Conservation (phyloP, 2,113 vertebrate species). For the Mionectes macconnelli region DNA sequence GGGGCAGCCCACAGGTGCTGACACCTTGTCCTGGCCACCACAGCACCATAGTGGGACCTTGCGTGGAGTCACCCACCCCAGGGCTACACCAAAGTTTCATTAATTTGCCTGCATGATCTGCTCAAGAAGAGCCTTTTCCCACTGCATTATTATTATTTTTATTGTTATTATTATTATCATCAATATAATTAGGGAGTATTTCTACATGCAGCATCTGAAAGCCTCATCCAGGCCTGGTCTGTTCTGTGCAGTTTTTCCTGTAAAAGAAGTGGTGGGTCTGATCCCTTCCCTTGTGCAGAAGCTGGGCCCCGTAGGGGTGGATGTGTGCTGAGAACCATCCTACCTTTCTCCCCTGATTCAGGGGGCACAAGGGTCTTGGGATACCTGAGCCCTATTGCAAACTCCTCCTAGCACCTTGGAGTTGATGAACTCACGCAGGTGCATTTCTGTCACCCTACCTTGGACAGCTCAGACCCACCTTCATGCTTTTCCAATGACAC, state of each 20-base stretch:
- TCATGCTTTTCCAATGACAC: accelerated
- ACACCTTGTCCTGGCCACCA: not conserved
- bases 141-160: too few relatives aligned
- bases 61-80: accelerated
- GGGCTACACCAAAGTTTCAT: not conserved
- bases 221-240: not conserved
- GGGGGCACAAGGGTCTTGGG: accelerated
- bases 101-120: not conserved
- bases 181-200: not conserved
- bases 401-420: not conserved
- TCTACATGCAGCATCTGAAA: not conserved
- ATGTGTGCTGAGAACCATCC: not conserved
- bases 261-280: not conserved
- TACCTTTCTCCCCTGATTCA: accelerated
- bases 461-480: accelerated
- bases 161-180: accelerated
- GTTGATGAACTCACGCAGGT: accelerated
- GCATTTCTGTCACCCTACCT: not conserved
- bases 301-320: not conserved
- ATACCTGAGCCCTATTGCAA: accelerated
- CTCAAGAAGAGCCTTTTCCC: not conserved
- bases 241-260: not conserved
- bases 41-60: accelerated
- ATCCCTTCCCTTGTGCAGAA: not conserved
- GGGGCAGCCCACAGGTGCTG: not conserved